Base-by-base conservation (phyloP, 1,140 invertebrate genomes). In the Drosophila ambigua region DNA sequence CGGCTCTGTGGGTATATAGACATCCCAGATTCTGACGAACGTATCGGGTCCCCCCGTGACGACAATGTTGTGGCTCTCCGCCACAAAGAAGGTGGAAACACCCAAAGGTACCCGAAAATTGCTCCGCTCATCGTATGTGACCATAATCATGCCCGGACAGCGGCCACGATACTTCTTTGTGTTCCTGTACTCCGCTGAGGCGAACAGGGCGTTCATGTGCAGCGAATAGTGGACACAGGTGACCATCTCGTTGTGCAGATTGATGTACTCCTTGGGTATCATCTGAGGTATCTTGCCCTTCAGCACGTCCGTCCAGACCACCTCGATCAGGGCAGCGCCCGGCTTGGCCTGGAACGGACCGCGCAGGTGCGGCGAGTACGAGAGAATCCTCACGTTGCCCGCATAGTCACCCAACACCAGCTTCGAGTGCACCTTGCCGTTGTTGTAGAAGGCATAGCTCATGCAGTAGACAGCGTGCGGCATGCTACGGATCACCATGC, bases 21-120 rank as follows among this genome's bases (percentile, higher is more conserved):
- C 93, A 89, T 96, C 96, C 96, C 96, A 97, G 16, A 96, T 84
- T 9, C 95, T 93, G 2, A 97, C 93, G 45, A 94, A 84, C 77
- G 95, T 95, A 89, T 97, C 96, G 1, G 94, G 93, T 45, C 96
- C 95, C 5, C 96, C 96, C 4, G 96, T 96, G 49, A 94, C 94
- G 31, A 96, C 74, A 45, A 94, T 92, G 52, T 94, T 94, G 44
- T 90, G 92, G 13, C 92, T 93, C 90, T 94, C 93, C 44, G 93
- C 92, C 61, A 94, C 92, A 66, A 92, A 93, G 76, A 95, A 95
- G 55, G 94, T 94, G 52, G 93, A 92, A 2, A 94, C 92, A 9
- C 94, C 94, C 35, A 87, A 28, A 1, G 82, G 82, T 60, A 90
- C 87, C 13, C 84, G 81, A 44, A 90, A 90, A 16, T 72, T 66